These are phyloP conservation scores for Eleginops maclovinus DNA, from an alignment of 2,113 vertebrate genomes.

Conservation along the genomic window DNA sequence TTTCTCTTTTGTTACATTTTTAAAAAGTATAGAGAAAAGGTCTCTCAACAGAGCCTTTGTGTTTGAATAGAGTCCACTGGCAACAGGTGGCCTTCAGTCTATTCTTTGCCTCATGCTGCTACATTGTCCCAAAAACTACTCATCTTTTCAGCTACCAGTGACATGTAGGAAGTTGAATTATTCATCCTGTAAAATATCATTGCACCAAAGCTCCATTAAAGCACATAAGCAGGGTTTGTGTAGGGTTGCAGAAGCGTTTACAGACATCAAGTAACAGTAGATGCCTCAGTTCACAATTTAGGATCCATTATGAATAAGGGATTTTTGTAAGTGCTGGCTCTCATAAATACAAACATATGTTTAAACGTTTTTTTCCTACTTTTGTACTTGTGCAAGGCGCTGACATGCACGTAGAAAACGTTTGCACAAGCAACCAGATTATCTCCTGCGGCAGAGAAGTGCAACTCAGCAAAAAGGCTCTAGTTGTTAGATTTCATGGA, in stretches of 20 bases:
- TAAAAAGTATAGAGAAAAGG: no score
- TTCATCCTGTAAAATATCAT: neutral
- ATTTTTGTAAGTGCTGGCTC: neutral
- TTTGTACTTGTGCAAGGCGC: neutral
- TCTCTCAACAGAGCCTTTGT: no score
- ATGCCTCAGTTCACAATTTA: neutral
- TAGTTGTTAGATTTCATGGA: constrained; percentile 39
- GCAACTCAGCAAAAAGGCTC: constrained; percentile 52
- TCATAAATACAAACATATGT: neutral
- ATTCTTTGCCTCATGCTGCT: neutral
- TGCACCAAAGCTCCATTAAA: neutral
- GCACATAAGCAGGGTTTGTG: neutral
- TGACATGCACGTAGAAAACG: neutral
- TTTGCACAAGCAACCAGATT: constrained; percentile 15
- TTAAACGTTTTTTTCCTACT: neutral
- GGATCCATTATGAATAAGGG: neutral
- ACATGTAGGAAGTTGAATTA: neutral
- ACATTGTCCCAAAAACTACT: neutral
- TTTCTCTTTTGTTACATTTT: no score
- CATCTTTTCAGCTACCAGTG: neutral
- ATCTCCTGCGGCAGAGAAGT: constrained; percentile 18
- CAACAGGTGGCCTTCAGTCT: constrained; percentile 1
- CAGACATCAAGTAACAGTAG: neutral
- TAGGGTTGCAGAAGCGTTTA: neutral
- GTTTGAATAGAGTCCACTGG: no score